Base-by-base conservation (phyloP, 1,140 invertebrate genomes). In the Drosophila serrata region DNA sequence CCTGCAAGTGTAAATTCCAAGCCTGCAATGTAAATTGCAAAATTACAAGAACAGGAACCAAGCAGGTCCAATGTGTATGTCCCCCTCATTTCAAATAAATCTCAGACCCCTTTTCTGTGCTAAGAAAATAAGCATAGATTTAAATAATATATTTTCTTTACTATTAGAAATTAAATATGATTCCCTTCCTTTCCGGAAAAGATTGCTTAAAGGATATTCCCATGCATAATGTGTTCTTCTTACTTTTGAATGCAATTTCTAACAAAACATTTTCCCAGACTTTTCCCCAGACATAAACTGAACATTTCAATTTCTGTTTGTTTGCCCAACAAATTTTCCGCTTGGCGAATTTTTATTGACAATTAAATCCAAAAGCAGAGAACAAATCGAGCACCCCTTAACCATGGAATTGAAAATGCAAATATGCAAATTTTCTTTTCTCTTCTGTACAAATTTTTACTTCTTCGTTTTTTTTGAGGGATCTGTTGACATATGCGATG, bases 261-360 rank as follows among this genome's bases (percentile, higher is more conserved):
- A 33, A 64, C 39, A 11, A 33, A 64, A 74, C 56, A 63, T 74
- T 75, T 75, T 65, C 73, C 45, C 48, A 61, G 69, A 56, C 51
- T 51, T 75, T 75, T 57, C 51, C 51, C 60, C 73, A 75, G 73
- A 75, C 79, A 64, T 40, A 43, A 65, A 42, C 74, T 49, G 43
- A 78, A 62, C 68, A 75, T 87, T 81, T 75, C 79, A 88, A 88
- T 91, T 91, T 82, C 82, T 79, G 77, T 76, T 81, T 92, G 90
- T 92, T 92, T 91, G 90, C 79, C 82, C 77, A 92, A 92, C 86
- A 92, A 91, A 92, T 92, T 92, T 92, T 90, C 90, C 90, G 90
- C 90, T 75, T 84, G 73, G 90, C 90, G 81, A 81, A 92, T 87
- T 92, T 92, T 92, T 92, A 92, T 92, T 92, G 90, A 87, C 90